Evolutionary conservation across 2,113 vertebrate species (phyloP).

Genomic region (Saguinus midas): DNA sequence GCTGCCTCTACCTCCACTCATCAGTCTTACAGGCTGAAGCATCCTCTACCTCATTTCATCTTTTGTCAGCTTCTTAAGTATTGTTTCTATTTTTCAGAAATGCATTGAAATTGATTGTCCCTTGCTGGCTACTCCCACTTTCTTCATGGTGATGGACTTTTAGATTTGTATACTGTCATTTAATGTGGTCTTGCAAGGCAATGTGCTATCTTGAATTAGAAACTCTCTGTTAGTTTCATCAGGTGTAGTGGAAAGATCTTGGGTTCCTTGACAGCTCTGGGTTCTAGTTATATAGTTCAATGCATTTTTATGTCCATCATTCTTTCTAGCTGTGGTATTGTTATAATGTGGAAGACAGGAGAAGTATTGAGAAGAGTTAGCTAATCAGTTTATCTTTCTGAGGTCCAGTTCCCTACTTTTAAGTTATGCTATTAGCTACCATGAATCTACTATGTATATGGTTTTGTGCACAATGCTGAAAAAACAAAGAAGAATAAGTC

Average conservation of each 20-base stretch:
- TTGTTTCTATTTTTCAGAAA: neutral
- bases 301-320: neutral
- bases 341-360: neutral
- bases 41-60: neutral
- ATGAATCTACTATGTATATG: neutral
- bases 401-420: neutral
- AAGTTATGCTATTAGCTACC: neutral
- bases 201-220: neutral
- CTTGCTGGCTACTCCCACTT: neutral
- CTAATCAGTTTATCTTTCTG: neutral
- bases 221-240: neutral
- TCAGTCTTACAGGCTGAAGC: neutral
- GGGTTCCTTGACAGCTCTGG: neutral
- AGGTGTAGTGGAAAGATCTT: neutral
- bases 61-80: neutral
- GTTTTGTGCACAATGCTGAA: neutral
- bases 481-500: neutral
- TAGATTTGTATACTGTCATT: neutral
- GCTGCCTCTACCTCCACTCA: neutral
- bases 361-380: neutral
- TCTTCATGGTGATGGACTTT: neutral
- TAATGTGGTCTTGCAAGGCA: neutral
- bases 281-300: neutral
- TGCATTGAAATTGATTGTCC: neutral
- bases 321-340: neutral